These are phyloP conservation scores for Solenopsis fugax DNA, from an alignment of 1,140 invertebrate species.

Conservation along the genomic window DNA sequence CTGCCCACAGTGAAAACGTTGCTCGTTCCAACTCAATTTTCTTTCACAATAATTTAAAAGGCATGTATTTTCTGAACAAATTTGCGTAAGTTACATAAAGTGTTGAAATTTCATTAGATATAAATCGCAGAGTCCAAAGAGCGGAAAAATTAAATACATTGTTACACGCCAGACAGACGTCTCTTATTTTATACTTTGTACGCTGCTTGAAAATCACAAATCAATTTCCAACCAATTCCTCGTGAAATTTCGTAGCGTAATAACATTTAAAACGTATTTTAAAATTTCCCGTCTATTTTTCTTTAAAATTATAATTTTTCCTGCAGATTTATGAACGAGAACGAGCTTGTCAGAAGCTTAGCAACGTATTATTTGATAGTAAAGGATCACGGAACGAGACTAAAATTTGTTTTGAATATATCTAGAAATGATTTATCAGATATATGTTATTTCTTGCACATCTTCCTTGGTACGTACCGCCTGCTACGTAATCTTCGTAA, in stretches of 20 bases:
- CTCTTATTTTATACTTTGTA: neutral
- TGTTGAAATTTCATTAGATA: neutral
- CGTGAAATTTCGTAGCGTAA: slow-evolving; percentile 6
- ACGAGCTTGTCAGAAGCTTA: too few relatives aligned
- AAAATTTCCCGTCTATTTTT: neutral
- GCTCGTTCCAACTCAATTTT: neutral
- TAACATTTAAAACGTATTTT: neutral
- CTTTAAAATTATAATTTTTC: slow-evolving; percentile 1
- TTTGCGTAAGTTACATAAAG: neutral
- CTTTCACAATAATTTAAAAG: neutral
- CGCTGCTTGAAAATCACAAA: neutral
- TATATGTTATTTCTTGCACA: neutral
- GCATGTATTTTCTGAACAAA: neutral
- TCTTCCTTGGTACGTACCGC: neutral
- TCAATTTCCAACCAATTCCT: slow-evolving; percentile 12
- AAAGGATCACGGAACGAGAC: neutral
- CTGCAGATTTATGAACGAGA: neutral
- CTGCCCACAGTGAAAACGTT: neutral
- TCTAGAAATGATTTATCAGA: neutral
- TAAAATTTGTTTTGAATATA: neutral
- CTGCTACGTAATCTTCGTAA: neutral
- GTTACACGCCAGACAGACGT: neutral
- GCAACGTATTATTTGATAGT: neutral
- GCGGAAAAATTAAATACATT: neutral
- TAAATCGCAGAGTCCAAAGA: neutral